Evolutionary conservation across 2,888 invertebrate species (phyloP), one percentile per base, ranked within the genome.

Genomic region (Cephus pulcher): DNA sequence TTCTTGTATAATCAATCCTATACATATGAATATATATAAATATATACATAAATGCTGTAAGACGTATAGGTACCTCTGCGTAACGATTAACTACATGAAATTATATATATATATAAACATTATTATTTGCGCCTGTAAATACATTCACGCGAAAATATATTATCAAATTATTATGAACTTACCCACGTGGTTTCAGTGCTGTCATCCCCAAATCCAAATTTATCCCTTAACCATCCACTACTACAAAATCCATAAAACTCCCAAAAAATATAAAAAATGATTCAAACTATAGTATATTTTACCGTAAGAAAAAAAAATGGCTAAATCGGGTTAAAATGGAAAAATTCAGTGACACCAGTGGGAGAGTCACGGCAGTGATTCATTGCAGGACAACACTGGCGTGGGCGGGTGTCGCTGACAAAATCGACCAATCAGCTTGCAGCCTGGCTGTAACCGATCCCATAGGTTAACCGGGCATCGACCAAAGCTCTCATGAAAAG

Each of bases 341-440:
- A 56, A 56, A 56, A 6, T 56, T 9, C 9, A 56, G 56, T 56
- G 2, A 9, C 9, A 56, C 56, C 23, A 23, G 23, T 56, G 56
- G 56, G 56, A 56, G 56, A 56, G 56, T 56, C 56, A 56, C 56
- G 23, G 56, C 23, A 56, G 23, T 56, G 80, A 34, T n/a, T 83
- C 83, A 84, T 82, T 83, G 84, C 83, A 85, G 86, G 88, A 89
- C 88, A 88, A 86, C 87, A 83, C 81, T 80, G 56, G 87, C 88
- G 91, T 90, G 91, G 91, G 91, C 91, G 91, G 90, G 90, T 90
- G 88, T 91, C 90, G 86, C 89, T 91, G 89, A 91, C 90, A 90
- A 90, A 90, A 90, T 88, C 88, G 85, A 89, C 91, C 91, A 91
- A 91, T 91, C 85, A 85, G 85, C 80, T 84, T 82, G 81, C 85